Evolutionary conservation across 1,140 invertebrate genomes (phyloP).

Genomic region (Calycopis cecrops): DNA sequence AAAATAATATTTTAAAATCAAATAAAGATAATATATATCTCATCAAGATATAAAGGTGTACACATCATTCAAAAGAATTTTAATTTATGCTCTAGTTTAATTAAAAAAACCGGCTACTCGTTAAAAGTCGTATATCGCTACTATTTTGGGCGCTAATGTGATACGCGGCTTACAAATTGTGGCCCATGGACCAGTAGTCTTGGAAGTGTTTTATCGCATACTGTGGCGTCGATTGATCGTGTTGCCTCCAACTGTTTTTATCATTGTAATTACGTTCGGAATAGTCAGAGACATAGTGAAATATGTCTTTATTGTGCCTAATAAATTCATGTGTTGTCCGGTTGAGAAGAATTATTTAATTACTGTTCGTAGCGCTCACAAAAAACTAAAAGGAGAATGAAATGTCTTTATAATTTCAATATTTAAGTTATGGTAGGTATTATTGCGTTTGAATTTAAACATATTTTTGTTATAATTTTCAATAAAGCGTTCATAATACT

Average conservation of each 20-base stretch:
- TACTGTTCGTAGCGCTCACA: too few relatives aligned
- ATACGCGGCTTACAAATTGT: background rate
- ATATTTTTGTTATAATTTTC: background rate
- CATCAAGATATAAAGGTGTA: too few relatives aligned
- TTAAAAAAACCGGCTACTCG: too few relatives aligned
- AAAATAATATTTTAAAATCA: too few relatives aligned
- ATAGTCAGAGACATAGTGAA: constrained; percentile 28
- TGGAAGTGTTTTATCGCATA: constrained; percentile 8
- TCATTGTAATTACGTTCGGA: constrained; percentile 47
- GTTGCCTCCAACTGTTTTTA: constrained; percentile 49
- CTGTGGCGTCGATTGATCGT: constrained; percentile 58
- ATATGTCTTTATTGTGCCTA: constrained; percentile 32
- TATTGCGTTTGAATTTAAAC: too few relatives aligned
- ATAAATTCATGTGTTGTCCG: background rate
- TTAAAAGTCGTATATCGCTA: constrained; percentile 10
- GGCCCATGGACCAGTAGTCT: background rate
- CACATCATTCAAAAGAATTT: too few relatives aligned
- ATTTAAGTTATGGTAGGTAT: too few relatives aligned
- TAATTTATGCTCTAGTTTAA: too few relatives aligned
- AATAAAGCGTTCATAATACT: background rate
- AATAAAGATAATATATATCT: too few relatives aligned
- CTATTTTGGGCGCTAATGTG: background rate
- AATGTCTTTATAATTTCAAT: too few relatives aligned
- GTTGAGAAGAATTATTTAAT: too few relatives aligned
- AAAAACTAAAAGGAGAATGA: too few relatives aligned